Base-by-base conservation (phyloP, 2,113 vertebrate species). In the Daphoenositta chrysoptera region DNA sequence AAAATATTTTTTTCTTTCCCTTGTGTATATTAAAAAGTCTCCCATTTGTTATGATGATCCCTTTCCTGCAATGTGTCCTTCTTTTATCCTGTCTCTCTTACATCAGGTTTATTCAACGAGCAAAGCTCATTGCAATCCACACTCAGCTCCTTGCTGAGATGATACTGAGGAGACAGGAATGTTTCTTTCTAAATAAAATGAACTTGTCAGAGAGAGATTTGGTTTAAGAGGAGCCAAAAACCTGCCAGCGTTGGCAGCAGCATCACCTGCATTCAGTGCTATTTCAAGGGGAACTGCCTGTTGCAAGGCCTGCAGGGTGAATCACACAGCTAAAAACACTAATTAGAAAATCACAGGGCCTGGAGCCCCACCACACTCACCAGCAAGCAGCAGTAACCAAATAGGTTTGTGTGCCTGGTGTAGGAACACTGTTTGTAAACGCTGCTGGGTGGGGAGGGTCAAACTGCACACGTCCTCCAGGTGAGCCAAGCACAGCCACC, bases 161-260 rank as follows among this genome's bases (percentile, higher is more conserved):
- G 45, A 18, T 39, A 50, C 63, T 57, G 58, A 83, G 40, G 70
- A 63, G 86, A 68, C n/a, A 71, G 48, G 13, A 69, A 17, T 5
- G 5, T 11, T 82, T 87, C 71, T 65, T 78, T 54, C 64, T 76
- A 70, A 91, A 75, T 57, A 58, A 77, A 86, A 92, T 54, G 3
- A 86, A 86, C 51, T 77, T 88, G 39, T 89, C 92, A 93, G 63
- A 56, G 31, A 85, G 45, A 87, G 64, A 73, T 24, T 31, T 39
- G 48, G 33, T 58, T 83, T 60, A 86, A 83, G 64, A 82, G 45
- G 5, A 92, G 77, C 68, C 77, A 84, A 73, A 82, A 85, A 66
- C 56, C 86, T 77, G 69, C 66, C 92, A 82, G 81, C 0, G 0
- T 15, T 83, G 65, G 71, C 73, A 71, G 91, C 35, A 50, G 23